phyloP scores from a whole-genome alignment of 2,797 vertebrate species.

The Pipistrellus pipistrellus region DNA sequence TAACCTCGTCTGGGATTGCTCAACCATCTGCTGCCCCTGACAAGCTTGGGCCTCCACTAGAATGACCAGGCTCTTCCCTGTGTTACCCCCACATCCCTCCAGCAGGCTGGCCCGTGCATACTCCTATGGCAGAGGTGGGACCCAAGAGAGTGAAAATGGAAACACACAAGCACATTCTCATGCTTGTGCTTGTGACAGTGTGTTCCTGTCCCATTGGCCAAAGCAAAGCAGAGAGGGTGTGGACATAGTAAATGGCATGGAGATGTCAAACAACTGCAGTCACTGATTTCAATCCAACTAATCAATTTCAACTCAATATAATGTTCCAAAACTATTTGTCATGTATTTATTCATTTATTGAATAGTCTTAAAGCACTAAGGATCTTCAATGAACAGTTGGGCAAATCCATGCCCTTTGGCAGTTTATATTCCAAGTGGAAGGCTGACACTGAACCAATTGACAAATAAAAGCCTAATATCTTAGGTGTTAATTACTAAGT shows the following conservation, averaged over 20 bases:
- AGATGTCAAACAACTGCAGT: not conserved
- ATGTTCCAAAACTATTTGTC: conserved; percentile 4
- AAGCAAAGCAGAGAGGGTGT: not conserved
- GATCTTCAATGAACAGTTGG: not conserved
- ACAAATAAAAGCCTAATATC: not conserved
- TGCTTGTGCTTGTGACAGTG: not conserved
- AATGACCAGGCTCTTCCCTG: no score
- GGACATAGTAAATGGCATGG: not conserved
- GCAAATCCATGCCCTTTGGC: not conserved
- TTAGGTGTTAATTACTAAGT: not conserved
- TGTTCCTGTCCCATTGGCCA: not conserved
- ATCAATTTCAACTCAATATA: not conserved
- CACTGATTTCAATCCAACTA: not conserved
- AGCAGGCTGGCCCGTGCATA: not conserved
- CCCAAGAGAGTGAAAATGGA: not conserved
- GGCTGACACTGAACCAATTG: not conserved
- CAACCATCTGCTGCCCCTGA: not conserved
- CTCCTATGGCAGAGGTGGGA: not conserved
- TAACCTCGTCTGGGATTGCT: not conserved
- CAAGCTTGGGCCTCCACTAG: not conserved
- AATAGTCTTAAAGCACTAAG: not conserved
- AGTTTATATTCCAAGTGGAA: not conserved
- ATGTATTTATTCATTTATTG: conserved; percentile 4
- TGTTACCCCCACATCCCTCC: not conserved
- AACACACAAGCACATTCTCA: not conserved